Base-by-base conservation (phyloP, 2,888 invertebrate species). In the Eupithecia inturbata region DNA sequence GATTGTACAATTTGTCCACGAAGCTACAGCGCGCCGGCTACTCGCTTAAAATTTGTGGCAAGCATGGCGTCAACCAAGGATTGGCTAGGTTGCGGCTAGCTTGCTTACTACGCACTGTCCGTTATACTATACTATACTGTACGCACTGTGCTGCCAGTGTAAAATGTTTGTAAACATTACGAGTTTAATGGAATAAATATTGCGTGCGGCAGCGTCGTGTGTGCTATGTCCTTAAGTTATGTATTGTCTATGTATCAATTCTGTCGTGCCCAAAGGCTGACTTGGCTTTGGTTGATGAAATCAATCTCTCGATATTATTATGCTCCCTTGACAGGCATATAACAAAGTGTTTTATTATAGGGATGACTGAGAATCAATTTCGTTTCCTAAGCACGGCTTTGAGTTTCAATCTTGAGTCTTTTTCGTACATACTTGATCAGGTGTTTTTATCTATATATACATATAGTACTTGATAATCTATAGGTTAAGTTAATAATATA, bases 271-370 rank as follows among this genome's bases (percentile, higher is more conserved):
- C 31, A n/a, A n/a, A 64, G 63, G 63, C 33, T 64, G 12, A 64
- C 57, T 64, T 64, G 63, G 33, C 63, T 33, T n/a, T 10, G 53
- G 67, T 71, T 68, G 67, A 69, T 69, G 68, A 68, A 71, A 67
- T 67, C 39, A 62, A 72, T 63, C 49, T 67, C 66, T 67, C 45
- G 22, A 57, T 57, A 26, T 57, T 49, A 49, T 49, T 57, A 26
- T 57, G 57, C 57, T 26, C 57, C 14, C 57, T 57, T 26, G 26
- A 57, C 26, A 57, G 26, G 57, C 26, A 26, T 14, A 57, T 57
- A 22, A 53, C 57, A 57, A 57, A 26, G 57, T 26, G 53, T 22
- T 53, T 53, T 22, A 22, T 53, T 22, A 26, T 57, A 5, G 10
- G 57, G 57, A 53, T 22, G 57, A 14, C 12, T 53, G 49, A 53